Base-by-base conservation (phyloP, 2,888 invertebrate species). In the Drosophila neoperkinsi region DNA sequence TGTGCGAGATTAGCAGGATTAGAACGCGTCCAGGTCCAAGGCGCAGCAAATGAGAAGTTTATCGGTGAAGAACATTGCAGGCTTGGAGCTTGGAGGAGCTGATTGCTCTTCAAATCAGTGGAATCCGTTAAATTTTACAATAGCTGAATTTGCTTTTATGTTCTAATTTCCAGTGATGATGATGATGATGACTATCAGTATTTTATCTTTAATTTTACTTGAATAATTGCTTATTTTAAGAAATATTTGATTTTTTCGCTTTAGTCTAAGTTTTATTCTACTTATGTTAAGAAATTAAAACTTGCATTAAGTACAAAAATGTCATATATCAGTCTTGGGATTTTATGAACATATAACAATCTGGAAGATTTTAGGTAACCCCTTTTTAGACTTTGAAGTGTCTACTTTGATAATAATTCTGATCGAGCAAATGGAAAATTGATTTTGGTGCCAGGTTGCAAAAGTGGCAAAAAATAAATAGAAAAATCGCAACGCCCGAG, bases 121-220 rank as follows among this genome's bases (percentile, higher is more conserved):
- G 71, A 84, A 84, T 91, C 91, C 91, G 92, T 92, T 92, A 91
- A 92, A 88, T 91, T 85, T 83, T 90, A 88, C 91, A 91, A 90
- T 91, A 92, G 91, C 90, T 91, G 90, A 90, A 91, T 92, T 91
- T 91, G 88, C 90, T 91, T 90, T 83, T 85, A 84, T 84, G 86
- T 82, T 52, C 57, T 49, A 60, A 77, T 59, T 21, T 34, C 82
- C 82, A 33, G 28, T 41, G 41, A 30, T 52, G 16, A 53, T 57
- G 36, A 3, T 55, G 10, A 31, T 57, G 38, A 50, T 61, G 30
- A 4, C 56, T 25, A 82, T 84, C 59, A 70, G 62, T 56, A 72
- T 78, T 61, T 57, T 51, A 25, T 10, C 13, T 5, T 30, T n/a
- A n/a, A 51, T n/a, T 30, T 30, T n/a, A 50, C 41, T 41, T 11